These are phyloP conservation scores for Zootoca vivipara DNA, from an alignment of 2,113 vertebrate genomes.

Conservation along the genomic window DNA sequence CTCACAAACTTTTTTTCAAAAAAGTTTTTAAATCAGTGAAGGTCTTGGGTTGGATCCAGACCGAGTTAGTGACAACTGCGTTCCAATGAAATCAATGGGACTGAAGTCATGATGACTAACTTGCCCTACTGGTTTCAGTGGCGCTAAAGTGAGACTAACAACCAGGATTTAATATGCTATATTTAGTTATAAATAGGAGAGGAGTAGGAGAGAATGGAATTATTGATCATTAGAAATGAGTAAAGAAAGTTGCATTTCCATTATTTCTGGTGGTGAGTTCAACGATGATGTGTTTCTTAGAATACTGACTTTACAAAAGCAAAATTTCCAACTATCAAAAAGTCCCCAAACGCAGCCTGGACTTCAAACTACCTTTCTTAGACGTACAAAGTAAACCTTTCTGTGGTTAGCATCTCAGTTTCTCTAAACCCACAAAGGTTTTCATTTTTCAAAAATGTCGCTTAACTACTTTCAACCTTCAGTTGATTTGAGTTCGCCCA, in stretches of 20 bases:
- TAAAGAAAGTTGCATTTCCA: background rate
- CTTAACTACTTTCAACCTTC: background rate
- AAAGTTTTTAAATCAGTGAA: background rate
- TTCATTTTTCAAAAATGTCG: background rate
- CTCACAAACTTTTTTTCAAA: background rate
- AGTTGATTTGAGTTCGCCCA: background rate
- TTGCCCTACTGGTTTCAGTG: background rate
- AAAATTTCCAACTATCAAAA: slow-evolving; percentile 7
- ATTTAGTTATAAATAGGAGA: background rate
- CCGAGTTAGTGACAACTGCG: background rate
- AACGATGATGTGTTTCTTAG: slow-evolving; percentile 8
- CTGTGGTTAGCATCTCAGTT: slow-evolving; percentile 28
- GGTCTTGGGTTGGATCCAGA: background rate
- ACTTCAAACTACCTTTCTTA: background rate
- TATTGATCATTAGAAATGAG: background rate
- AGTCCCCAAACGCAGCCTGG: background rate
- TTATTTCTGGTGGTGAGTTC: background rate
- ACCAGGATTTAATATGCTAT: background rate
- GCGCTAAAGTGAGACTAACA: background rate
- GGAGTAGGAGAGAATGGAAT: background rate
- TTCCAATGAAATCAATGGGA: background rate
- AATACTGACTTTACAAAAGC: background rate
- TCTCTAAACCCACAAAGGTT: slow-evolving; percentile 21
- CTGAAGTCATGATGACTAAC: background rate
- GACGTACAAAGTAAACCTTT: background rate